These are phyloP conservation scores for Chiloscyllium punctatum DNA, from an alignment of 2,797 vertebrate genomes.

Conservation along the genomic window DNA sequence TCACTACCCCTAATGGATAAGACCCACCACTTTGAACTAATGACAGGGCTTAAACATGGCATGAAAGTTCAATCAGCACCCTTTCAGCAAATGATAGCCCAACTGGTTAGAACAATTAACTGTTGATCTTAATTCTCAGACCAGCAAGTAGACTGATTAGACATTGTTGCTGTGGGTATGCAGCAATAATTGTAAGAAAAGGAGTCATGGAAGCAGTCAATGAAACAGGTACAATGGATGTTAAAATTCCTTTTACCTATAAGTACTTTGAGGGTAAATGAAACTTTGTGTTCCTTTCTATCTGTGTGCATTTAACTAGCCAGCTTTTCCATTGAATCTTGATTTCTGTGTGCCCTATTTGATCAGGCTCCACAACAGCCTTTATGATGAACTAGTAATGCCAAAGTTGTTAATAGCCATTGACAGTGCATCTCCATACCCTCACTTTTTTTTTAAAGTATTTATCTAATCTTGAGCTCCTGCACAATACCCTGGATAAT, in stretches of 20 bases:
- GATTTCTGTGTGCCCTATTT: neutral
- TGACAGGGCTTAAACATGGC: too few species aligned
- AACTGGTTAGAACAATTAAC: too few species aligned
- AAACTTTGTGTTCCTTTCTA: neutral
- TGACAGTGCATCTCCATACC: neutral
- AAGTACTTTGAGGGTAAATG: neutral
- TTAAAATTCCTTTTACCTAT: too few species aligned
- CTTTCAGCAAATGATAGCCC: too few species aligned
- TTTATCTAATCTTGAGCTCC: too few species aligned
- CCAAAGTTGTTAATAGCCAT: neutral
- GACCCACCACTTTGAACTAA: neutral
- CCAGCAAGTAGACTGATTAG: too few species aligned
- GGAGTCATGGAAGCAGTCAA: too few species aligned
- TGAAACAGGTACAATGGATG: too few species aligned
- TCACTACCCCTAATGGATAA: neutral
- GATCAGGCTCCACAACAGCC: neutral
- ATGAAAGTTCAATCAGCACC: too few species aligned
- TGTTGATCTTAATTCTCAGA: too few species aligned
- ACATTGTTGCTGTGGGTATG: too few species aligned
- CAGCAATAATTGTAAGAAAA: too few species aligned
- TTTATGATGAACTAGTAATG: neutral
- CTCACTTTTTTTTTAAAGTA: neutral
- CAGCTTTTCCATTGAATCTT: neutral
- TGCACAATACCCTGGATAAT: neutral
- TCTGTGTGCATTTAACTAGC: neutral